Evolutionary conservation across 1,140 invertebrate species (phyloP).

Genomic region (Anthonomus grandis): DNA sequence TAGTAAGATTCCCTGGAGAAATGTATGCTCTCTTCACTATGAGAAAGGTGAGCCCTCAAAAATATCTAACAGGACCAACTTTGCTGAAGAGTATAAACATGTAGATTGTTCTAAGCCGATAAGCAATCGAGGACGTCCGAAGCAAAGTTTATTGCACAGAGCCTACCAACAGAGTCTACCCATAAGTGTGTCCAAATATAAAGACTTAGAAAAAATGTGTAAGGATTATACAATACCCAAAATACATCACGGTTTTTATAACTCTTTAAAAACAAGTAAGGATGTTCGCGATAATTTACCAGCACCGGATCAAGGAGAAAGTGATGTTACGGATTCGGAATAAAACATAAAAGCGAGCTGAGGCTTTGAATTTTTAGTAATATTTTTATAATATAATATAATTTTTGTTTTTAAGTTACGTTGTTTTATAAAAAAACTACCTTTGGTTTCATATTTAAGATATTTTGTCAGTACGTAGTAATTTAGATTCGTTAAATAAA

Average conservation of each 20-base stretch:
- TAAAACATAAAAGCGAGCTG: no score
- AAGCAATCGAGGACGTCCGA: conserved; percentile 9
- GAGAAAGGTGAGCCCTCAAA: conserved; percentile 5
- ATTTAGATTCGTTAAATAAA: no score
- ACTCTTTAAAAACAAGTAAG: conserved; percentile 19
- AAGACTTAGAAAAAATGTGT: conserved; percentile 23
- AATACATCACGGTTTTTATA: conserved; percentile 20
- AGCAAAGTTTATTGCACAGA: neutral
- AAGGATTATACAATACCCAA: conserved; percentile 20
- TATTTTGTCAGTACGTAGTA: no score
- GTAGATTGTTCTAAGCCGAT: neutral
- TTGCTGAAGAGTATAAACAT: conserved; percentile 2
- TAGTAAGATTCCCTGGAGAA: conserved; percentile 16
- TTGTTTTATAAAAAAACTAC: no score
- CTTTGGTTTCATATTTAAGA: no score
- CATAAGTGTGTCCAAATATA: conserved; percentile 10
- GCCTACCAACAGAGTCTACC: conserved; percentile 8
- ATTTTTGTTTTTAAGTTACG: no score
- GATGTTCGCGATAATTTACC: no score
- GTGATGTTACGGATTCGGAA: no score
- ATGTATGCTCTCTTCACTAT: conserved; percentile 19
- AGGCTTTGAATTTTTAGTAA: no score
- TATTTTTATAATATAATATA: no score
- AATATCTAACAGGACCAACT: conserved; percentile 9
- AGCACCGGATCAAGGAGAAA: no score